Evolutionary conservation across 2,888 invertebrate species (phyloP).

Genomic region (Aphodius granarius): DNA sequence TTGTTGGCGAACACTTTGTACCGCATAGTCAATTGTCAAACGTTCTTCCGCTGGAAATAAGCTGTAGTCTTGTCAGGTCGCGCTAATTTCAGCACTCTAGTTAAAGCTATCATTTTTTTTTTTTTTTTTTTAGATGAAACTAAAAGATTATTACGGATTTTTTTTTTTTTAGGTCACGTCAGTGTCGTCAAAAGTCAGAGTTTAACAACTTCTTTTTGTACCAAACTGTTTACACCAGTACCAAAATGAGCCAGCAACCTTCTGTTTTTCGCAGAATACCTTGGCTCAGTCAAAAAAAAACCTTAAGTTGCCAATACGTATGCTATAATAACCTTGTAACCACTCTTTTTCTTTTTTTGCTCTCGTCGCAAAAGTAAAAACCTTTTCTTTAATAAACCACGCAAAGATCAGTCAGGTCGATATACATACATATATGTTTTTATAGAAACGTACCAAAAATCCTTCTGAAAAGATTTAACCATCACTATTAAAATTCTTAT

Average conservation of each 20-base stretch:
- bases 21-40: conserved; percentile 45
- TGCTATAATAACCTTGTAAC: conserved; percentile 11
- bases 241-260: not conserved
- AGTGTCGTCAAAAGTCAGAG: not conserved
- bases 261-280: not conserved
- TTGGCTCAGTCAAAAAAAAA: not conserved
- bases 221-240: not conserved
- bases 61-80: conserved; percentile 52
- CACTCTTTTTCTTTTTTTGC: conserved; percentile 15
- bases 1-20: conserved; percentile 47
- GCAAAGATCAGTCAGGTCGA: conserved; percentile 21
- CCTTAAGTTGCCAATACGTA: not conserved
- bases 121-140: not conserved
- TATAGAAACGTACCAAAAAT: conserved; percentile 26
- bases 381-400: conserved; percentile 14
- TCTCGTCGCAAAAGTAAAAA: conserved; percentile 6
- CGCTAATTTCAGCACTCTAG: not conserved
- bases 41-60: conserved; percentile 40
- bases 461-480: conserved; percentile 39
- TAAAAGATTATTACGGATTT: not conserved
- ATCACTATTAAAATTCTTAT: conserved; percentile 27
- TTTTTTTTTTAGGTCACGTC: conserved; percentile 4
- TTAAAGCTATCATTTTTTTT: not conserved
- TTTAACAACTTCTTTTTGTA: not conserved
- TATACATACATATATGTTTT: conserved; percentile 24